Percentiles rank a stretch among this genome's conserved stretches.
Conservation (phyloP, 2,797 vertebrate species). For the Pogonophryne albipinna region DNA sequence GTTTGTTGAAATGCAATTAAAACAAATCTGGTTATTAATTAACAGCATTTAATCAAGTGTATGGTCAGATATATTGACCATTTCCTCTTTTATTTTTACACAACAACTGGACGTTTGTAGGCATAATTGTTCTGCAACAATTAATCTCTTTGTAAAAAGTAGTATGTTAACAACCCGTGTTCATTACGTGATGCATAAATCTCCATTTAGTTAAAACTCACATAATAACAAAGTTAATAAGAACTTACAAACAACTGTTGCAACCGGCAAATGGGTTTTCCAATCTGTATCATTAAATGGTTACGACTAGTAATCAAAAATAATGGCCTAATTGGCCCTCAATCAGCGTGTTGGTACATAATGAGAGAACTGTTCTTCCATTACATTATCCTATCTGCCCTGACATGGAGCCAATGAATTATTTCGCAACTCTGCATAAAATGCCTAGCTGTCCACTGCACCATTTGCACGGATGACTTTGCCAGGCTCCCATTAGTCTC, state of each 20-base stretch:
- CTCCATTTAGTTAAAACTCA: neutral
- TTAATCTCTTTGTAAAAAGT: neutral
- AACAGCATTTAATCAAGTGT: no score
- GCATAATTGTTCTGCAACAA: neutral
- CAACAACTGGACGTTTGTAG: no score
- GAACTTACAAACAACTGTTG: neutral
- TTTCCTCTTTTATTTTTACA: no score
- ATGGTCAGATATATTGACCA: no score
- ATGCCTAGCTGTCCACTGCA: slow-evolving; percentile 10
- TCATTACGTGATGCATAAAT: neutral
- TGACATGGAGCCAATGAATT: slow-evolving; percentile 28
- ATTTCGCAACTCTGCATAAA: slow-evolving; percentile 25
- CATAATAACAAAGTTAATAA: neutral
- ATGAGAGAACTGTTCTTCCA: slow-evolving; percentile 4
- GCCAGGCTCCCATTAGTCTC: slow-evolving; percentile 47
- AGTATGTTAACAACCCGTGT: neutral
- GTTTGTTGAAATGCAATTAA: no score
- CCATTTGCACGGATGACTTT: slow-evolving; percentile 55
- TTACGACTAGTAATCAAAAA: slow-evolving; percentile 7
- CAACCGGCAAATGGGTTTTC: neutral
- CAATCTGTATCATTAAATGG: slow-evolving; percentile 3
- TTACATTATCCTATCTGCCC: slow-evolving; percentile 29
- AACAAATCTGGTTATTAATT: no score
- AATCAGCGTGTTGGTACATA: slow-evolving; percentile 10
- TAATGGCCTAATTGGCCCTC: neutral